Conservation (phyloP, 1,140 invertebrate genomes). For the Drosophila pandora region DNA sequence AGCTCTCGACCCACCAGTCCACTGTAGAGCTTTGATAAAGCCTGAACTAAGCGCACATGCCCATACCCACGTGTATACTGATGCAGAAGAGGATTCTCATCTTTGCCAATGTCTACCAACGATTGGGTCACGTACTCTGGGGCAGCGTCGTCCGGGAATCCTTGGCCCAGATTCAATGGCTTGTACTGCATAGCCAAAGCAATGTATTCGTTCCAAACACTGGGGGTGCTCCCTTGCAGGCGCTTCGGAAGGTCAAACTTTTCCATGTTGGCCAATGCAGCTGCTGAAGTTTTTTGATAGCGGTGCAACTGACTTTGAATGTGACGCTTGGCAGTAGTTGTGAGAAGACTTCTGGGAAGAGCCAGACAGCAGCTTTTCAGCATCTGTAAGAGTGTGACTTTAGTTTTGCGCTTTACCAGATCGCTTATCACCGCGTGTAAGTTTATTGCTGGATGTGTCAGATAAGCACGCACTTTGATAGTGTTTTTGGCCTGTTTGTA, state of each 20-base stretch:
- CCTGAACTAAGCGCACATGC: constrained; percentile 94
- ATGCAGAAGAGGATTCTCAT: constrained; percentile 91
- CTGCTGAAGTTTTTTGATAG: constrained; percentile 21
- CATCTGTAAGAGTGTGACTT: constrained; percentile 49
- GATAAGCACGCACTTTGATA: constrained; percentile 2
- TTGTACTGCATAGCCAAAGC: constrained; percentile 94
- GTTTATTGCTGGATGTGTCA: not conserved
- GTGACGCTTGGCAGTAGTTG: constrained; percentile 3
- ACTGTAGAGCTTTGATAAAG: constrained; percentile 93
- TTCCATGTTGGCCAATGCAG: constrained; percentile 49
- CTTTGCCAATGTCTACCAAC: constrained; percentile 88
- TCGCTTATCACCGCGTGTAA: constrained; percentile 2
- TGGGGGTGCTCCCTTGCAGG: constrained; percentile 86
- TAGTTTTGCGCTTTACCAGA: constrained; percentile 20
- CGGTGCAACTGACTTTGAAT: constrained; percentile 10
- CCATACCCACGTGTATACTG: constrained; percentile 97
- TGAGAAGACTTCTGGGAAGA: constrained; percentile 7
- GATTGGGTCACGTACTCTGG: constrained; percentile 93
- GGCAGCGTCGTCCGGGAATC: constrained; percentile 97
- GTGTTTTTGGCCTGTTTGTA: constrained; percentile 3
- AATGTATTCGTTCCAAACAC: constrained; percentile 95
- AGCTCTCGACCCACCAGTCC: constrained; percentile 90
- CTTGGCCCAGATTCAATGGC: constrained; percentile 98
- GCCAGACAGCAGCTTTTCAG: constrained; percentile 41
- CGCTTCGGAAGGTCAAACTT: constrained; percentile 87